phyloP scores from a whole-genome alignment of 2,888 invertebrate species.

The Drosophila kambysellisi region DNA sequence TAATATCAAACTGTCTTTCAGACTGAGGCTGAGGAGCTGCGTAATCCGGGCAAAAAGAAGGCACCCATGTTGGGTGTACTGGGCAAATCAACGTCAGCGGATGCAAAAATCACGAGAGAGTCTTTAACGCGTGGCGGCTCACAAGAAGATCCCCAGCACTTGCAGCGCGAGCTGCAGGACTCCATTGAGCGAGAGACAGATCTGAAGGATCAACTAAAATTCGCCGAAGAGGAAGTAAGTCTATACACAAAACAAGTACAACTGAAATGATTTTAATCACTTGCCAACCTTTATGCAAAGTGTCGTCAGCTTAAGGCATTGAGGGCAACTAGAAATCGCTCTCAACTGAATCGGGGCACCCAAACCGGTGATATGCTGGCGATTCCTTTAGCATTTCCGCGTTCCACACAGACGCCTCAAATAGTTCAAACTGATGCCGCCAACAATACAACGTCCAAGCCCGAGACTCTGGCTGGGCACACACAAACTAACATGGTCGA shows the following conservation, averaged over 20 bases:
- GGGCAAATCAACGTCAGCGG: conserved; percentile 87
- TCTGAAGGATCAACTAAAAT: conserved; percentile 95
- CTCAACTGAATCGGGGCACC: conserved; percentile 76
- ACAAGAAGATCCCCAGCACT: conserved; percentile 92
- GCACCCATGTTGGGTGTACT: conserved; percentile 87
- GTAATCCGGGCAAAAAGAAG: conserved; percentile 86
- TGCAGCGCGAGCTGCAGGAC: conserved; percentile 95
- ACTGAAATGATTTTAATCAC: conserved; percentile 27
- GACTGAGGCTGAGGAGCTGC: conserved; percentile 83
- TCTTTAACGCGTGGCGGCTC: conserved; percentile 92
- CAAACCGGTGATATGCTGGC: conserved; percentile 77
- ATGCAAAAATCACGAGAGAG: conserved; percentile 90
- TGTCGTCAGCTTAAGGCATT: conserved; percentile 45
- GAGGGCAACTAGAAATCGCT: conserved; percentile 28
- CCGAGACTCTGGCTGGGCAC: conserved; percentile 9
- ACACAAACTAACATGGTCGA: conserved; percentile 28
- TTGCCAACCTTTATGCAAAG: conserved; percentile 48
- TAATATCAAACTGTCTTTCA: conserved; percentile 30
- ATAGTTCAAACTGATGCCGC: conserved; percentile 39
- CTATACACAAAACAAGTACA: neutral
- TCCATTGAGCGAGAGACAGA: conserved; percentile 97
- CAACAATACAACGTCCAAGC: conserved; percentile 33
- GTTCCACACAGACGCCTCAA: conserved; percentile 80
- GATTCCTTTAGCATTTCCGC: conserved; percentile 74
- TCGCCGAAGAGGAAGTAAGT: conserved; percentile 95